Percentiles rank a stretch among this genome's conserved stretches.
Evolutionary conservation across 2,113 vertebrate genomes (phyloP).

Genomic region (human): GRCh38 chr6:19490001-19490500

Average conservation of each 20-base stretch:
- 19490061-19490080: neutral
- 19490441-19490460: neutral
- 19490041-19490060: neutral
- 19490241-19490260: neutral
- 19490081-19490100: neutral
- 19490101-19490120: neutral
- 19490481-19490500: neutral
- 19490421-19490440: neutral
- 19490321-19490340: neutral
- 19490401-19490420: neutral
- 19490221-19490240: neutral
- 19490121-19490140: neutral
- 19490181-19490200: neutral
- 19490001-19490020: neutral
- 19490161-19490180: neutral
- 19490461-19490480: neutral
- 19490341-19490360: neutral
- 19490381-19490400: neutral
- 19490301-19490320: neutral
- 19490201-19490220: neutral
- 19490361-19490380: neutral
- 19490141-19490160: neutral
- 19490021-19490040: neutral
- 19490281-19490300: neutral
- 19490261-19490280: neutral